Evolutionary conservation across 2,888 invertebrate genomes (phyloP).

Genomic region (Spatulosminthurus flaviceps): DNA sequence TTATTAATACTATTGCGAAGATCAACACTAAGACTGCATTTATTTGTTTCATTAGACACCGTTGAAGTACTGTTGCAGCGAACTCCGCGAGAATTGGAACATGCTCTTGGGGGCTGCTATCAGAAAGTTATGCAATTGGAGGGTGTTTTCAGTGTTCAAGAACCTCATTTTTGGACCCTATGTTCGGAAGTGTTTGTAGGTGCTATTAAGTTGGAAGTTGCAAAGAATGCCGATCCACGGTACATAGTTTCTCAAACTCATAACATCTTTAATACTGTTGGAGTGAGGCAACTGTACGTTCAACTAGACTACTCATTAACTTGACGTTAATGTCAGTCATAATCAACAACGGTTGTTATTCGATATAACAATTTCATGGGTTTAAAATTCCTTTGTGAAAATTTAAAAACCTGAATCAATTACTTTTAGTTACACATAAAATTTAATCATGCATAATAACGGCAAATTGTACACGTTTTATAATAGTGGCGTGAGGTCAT

Average conservation of each 20-base stretch:
- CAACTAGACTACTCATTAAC: constrained; percentile 90
- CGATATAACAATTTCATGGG: background rate
- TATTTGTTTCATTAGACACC: constrained; percentile 73
- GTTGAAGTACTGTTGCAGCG: constrained; percentile 92
- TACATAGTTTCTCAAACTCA: constrained; percentile 93
- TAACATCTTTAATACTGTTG: constrained; percentile 91
- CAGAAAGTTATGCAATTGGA: constrained; percentile 87
- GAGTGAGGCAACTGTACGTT: constrained; percentile 89
- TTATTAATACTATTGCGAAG: background rate
- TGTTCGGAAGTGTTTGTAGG: constrained; percentile 94
- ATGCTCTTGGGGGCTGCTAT: constrained; percentile 85
- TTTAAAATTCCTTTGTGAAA: constrained; percentile 5
- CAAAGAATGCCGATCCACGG: constrained; percentile 88
- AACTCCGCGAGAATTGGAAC: constrained; percentile 84
- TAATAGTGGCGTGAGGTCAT: no score
- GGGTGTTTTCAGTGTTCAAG: constrained; percentile 94
- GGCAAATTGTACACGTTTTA: background rate
- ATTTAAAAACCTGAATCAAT: background rate
- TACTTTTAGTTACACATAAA: background rate
- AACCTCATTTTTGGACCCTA: constrained; percentile 98
- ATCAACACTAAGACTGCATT: background rate
- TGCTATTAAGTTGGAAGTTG: constrained; percentile 93
- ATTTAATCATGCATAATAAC: background rate
- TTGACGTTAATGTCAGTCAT: constrained; percentile 67
- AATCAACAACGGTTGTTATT: background rate